Base-by-base conservation (phyloP, 2,113 vertebrate genomes). In the Scopus umbretta region DNA sequence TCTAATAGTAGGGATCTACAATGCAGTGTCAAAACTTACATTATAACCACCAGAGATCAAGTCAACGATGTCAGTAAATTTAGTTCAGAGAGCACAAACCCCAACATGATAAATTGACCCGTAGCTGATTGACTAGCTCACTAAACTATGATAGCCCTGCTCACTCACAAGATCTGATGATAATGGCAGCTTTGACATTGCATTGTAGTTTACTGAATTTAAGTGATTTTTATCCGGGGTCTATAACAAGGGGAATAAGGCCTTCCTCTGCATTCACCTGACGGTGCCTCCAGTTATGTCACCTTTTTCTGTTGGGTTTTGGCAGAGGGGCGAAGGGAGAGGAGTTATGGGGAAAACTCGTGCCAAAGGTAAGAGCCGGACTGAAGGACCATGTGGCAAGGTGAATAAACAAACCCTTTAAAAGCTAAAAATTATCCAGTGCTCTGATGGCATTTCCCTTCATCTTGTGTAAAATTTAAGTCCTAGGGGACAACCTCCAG, bases 261-360 rank as follows among this genome's bases (percentile, higher is more conserved):
- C 6, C 7, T 71, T 45, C 25, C 15, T 62, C 56, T 80, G 4
- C 16, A 75, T 34, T 8, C 21, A 23, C 7, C 30, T 65, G 34
- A 27, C 12, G 45, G 5, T 4, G 18, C 18, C 55, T 80, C 10
- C 22, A 52, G 27, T 27, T 34, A 58, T 11, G 15, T 3, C 55
- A 22, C 8, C 0, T 18, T 43, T 45, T 76, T 45, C 21, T 7
- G 26, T 10, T 71, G 16, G 10, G 4, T 61, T 86, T 93, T 73
- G 34, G 3, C 2, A 3, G 19, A 86, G 9, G 3, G 4, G 0
- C 3, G 22, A 49, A 43, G 2, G 6, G 29, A 36, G 26, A 32
- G 6, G 34, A 83, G 18, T 36, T 91, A 65, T 75, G 3, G 8
- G 13, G 12, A 38, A 75, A 49, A 38, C 5, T 26, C 6, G 10